These are phyloP conservation scores for Alca torda DNA, from an alignment of 2,797 vertebrate genomes.

Conservation along the genomic window DNA sequence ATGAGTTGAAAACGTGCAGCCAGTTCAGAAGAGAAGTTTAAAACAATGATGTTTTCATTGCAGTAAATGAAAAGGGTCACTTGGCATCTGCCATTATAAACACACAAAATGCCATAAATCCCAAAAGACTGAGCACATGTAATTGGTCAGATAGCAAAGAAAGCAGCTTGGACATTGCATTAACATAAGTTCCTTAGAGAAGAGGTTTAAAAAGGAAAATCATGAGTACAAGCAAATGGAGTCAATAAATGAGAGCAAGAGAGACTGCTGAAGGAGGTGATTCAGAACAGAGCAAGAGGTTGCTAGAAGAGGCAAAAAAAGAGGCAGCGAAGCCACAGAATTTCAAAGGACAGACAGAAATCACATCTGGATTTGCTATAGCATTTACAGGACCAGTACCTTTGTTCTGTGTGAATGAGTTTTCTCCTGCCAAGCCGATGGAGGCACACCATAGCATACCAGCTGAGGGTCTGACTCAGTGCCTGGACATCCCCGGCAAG, in stretches of 20 bases:
- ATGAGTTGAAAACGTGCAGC: not conserved
- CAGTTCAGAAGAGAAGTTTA: conserved; percentile 32
- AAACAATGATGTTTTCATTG: conserved; percentile 12
- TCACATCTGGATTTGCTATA: not conserved
- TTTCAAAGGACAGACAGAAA: not conserved
- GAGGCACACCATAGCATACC: not conserved
- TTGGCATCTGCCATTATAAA: conserved; percentile 11
- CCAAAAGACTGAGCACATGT: not conserved
- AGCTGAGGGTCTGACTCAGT: not conserved
- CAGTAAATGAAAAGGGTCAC: conserved; percentile 12
- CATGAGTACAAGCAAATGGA: not conserved
- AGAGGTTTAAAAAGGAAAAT: not conserved
- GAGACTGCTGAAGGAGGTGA: not conserved
- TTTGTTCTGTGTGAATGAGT: not conserved
- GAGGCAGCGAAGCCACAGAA: not conserved
- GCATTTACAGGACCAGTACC: not conserved
- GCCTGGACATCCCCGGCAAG: not conserved
- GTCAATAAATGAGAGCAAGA: not conserved
- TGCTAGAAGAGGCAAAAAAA: not conserved
- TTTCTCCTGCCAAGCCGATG: not conserved
- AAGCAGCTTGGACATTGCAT: not conserved
- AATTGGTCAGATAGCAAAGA: conserved; percentile 13
- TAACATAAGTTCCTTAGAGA: not conserved
- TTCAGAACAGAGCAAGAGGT: not conserved
- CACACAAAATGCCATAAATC: conserved; percentile 13